Percentiles rank a stretch among this genome's conserved stretches.
Conservation (phyloP, 2,888 invertebrate species). For the Scaeva pyrastri region DNA sequence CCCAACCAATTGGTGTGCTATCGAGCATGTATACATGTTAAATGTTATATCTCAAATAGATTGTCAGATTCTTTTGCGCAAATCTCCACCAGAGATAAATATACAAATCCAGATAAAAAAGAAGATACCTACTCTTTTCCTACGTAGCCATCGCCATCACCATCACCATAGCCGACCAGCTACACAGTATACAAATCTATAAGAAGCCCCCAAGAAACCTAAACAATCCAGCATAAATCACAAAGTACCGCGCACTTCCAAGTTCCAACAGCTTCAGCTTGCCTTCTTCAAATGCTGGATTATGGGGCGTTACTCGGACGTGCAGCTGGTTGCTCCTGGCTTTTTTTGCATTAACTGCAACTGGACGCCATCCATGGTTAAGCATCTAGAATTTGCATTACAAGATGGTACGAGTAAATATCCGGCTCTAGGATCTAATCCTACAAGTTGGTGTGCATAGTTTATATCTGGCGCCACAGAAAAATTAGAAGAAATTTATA, state of each 20-base stretch:
- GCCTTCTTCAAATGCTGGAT: background rate
- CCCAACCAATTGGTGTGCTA: conserved; percentile 42
- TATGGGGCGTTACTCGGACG: conserved; percentile 63
- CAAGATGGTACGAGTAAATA: conserved; percentile 68
- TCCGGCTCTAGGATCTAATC: conserved; percentile 68
- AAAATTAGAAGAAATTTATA: conserved; percentile 71
- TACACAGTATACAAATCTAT: conserved; percentile 30
- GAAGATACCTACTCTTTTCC: conserved; percentile 46
- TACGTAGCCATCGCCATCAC: no score
- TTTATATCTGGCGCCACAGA: conserved; percentile 71
- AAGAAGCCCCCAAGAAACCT: conserved; percentile 53
- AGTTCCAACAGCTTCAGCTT: conserved; percentile 6
- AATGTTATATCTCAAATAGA: conserved; percentile 65
- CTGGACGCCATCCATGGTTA: conserved; percentile 37
- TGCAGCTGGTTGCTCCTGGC: conserved; percentile 72
- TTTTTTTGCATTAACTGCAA: conserved; percentile 21
- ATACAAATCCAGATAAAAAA: conserved; percentile 64
- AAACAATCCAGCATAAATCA: conserved; percentile 74
- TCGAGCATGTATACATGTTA: conserved; percentile 28
- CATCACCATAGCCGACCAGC: no score
- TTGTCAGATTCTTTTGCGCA: conserved; percentile 71
- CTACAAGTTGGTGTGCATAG: conserved; percentile 32
- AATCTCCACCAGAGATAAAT: conserved; percentile 62
- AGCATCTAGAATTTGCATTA: conserved; percentile 67
- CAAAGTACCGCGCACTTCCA: conserved; percentile 31